Conservation (phyloP, 2,888 invertebrate genomes). For the Troides aeacus region DNA sequence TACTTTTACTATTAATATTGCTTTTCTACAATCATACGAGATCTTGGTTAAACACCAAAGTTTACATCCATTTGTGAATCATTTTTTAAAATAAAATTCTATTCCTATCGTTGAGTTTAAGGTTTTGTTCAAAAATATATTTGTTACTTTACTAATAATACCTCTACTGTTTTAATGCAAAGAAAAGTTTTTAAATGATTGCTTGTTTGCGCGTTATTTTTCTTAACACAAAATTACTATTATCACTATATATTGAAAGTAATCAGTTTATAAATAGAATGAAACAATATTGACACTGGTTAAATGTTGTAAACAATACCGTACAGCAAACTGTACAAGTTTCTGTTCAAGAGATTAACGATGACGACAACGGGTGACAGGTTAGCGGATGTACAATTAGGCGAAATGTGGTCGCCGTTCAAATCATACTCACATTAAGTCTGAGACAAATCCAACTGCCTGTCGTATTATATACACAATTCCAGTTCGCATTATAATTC, state of each 20-base stretch:
- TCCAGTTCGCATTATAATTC: too few species aligned
- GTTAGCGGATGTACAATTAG: neutral
- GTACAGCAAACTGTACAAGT: constrained; percentile 4
- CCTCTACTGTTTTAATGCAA: neutral
- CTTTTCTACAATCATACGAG: too few species aligned
- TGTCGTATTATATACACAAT: too few species aligned
- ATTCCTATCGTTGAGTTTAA: neutral
- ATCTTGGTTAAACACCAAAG: neutral
- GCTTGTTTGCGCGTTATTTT: neutral
- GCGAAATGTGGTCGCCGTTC: neutral
- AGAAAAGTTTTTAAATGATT: neutral
- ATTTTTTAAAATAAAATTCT: neutral
- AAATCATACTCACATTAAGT: neutral
- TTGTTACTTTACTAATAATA: neutral
- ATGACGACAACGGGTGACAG: neutral
- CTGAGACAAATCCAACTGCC: neutral
- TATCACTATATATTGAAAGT: constrained; percentile 12
- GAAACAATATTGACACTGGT: constrained; percentile 19
- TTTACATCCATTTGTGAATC: neutral
- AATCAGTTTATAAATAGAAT: constrained; percentile 21
- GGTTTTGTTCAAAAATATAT: neutral
- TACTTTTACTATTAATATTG: too few species aligned
- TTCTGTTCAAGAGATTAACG: neutral
- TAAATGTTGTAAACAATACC: constrained; percentile 14
- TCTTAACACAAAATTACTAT: neutral